phyloP scores from a whole-genome alignment of 2,888 invertebrate genomes.

The Polymixis flavicincta region DNA sequence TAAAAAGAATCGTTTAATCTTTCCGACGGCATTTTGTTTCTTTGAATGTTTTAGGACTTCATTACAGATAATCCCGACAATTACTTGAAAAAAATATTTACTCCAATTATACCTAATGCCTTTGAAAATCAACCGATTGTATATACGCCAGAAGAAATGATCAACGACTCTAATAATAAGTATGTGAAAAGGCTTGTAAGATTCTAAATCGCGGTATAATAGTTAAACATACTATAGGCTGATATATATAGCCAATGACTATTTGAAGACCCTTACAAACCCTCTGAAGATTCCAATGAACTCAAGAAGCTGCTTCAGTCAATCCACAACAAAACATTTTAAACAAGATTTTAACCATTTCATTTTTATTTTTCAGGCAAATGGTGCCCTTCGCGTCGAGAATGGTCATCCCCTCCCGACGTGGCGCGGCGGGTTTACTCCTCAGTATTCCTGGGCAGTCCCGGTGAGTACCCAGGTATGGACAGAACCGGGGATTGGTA shows the following conservation, averaged over 20 bases:
- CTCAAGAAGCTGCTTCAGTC: neutral
- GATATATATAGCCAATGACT: neutral
- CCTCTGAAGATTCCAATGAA: neutral
- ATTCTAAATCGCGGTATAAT: neutral
- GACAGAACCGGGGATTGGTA: constrained; percentile 39
- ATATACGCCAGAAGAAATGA: neutral
- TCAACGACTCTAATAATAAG: neutral
- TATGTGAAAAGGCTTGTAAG: neutral
- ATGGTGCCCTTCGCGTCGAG: constrained; percentile 97
- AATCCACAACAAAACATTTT: neutral
- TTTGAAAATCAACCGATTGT: neutral
- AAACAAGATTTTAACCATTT: neutral
- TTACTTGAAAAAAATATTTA: neutral
- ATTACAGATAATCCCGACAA: neutral
- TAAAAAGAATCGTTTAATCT: neutral
- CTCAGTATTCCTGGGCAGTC: constrained; percentile 98
- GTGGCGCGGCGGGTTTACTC: constrained; percentile 97
- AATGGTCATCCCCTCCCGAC: constrained; percentile 97
- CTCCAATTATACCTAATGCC: too few species aligned
- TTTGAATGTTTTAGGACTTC: neutral
- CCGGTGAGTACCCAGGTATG: constrained; percentile 93
- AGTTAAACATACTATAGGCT: too few species aligned
- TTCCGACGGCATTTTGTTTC: constrained; percentile 29
- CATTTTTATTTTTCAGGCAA: constrained; percentile 92
- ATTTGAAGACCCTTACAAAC: neutral